Conservation (phyloP, 1,140 invertebrate species). For the Meloidogyne floridensis region DNA sequence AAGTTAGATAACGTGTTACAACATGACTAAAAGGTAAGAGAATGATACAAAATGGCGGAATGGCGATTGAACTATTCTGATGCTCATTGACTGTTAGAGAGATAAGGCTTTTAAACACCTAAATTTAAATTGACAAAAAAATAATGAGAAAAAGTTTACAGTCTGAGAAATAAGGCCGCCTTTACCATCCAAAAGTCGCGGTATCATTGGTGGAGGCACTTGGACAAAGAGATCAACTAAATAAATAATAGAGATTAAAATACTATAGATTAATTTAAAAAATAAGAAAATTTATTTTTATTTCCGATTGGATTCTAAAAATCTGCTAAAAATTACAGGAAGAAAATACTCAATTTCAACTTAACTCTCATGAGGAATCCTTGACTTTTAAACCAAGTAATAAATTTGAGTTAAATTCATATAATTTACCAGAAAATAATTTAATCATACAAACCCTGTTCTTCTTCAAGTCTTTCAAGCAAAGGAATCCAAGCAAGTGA, state of each 20-base stretch:
- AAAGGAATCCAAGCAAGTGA: background rate
- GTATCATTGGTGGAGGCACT: background rate
- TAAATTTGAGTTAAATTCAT: too few relatives aligned
- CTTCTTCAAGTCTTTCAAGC: background rate
- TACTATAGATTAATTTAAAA: too few relatives aligned
- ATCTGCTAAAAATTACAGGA: too few relatives aligned
- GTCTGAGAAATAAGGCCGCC: background rate
- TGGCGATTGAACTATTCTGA: background rate
- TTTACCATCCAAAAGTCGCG: background rate
- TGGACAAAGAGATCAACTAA: constrained; percentile 6
- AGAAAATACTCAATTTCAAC: too few relatives aligned
- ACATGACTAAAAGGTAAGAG: background rate
- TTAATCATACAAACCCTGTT: background rate
- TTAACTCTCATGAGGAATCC: too few relatives aligned
- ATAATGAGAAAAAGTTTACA: background rate
- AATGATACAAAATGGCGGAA: background rate
- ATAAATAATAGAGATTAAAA: background rate
- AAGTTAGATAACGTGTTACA: background rate
- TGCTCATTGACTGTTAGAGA: background rate
- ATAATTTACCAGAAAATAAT: too few relatives aligned
- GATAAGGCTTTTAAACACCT: constrained; percentile 1
- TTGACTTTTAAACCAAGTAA: too few relatives aligned
- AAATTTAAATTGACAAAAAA: background rate
- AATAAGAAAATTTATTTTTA: too few relatives aligned
- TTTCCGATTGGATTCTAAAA: too few relatives aligned